Conservation (phyloP, 2,888 invertebrate genomes). For the Chloroclysta siterata region DNA sequence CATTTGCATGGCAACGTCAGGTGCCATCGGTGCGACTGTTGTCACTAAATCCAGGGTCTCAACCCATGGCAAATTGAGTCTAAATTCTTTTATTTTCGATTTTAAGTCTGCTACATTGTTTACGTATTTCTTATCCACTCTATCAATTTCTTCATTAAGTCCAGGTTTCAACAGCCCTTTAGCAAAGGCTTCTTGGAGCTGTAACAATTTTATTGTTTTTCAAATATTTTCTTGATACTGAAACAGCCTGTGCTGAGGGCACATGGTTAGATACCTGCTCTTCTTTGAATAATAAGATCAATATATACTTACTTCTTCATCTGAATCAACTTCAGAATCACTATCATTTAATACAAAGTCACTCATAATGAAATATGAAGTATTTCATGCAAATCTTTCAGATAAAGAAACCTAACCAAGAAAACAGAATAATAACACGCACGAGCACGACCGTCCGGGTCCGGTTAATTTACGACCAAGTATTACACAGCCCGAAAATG, state of each 20-base stretch:
- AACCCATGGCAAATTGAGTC: conserved; percentile 91
- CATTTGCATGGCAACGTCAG: conserved; percentile 91
- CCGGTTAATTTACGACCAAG: too few species aligned
- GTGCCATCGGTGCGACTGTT: conserved; percentile 91
- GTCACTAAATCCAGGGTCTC: conserved; percentile 93
- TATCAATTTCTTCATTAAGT: conserved; percentile 88
- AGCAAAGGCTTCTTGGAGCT: conserved; percentile 96
- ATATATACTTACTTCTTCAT: conserved; percentile 79
- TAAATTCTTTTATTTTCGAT: conserved; percentile 89
- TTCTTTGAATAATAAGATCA: background rate
- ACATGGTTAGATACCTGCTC: background rate
- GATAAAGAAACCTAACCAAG: background rate
- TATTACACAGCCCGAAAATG: too few species aligned
- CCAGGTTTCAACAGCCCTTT: conserved; percentile 94
- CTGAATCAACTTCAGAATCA: conserved; percentile 83
- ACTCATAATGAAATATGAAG: conserved; percentile 55
- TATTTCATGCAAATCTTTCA: conserved; percentile 1
- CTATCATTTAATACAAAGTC: conserved; percentile 78
- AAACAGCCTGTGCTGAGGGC: too few species aligned
- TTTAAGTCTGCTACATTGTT: conserved; percentile 91
- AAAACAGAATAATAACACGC: too few species aligned
- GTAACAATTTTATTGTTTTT: conserved; percentile 27
- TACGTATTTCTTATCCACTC: conserved; percentile 82
- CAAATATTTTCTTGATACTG: conserved; percentile 6
- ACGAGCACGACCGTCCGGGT: too few species aligned